Conservation (phyloP, 2,888 invertebrate genomes). For the Eurytoma californica region DNA sequence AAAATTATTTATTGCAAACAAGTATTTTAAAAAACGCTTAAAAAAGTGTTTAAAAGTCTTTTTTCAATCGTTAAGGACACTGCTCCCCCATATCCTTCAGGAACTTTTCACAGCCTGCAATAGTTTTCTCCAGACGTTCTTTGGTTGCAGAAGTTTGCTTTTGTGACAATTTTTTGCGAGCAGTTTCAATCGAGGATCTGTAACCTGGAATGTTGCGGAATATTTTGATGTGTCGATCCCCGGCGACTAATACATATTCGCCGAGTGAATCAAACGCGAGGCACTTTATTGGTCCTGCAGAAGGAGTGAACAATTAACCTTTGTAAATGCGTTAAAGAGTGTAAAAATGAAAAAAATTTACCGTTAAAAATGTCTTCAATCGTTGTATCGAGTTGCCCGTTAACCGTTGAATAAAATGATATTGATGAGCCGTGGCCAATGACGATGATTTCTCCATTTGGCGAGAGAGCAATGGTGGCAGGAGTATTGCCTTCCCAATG, state of each 20-base stretch:
- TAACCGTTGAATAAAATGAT: conserved; percentile 82
- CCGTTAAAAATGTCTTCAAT: conserved; percentile 82
- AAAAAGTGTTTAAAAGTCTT: conserved; percentile 46
- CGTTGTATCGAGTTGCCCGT: conserved; percentile 80
- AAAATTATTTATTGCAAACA: conserved; percentile 52
- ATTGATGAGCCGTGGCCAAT: conserved; percentile 81
- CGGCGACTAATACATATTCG: conserved; percentile 83
- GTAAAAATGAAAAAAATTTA: conserved; percentile 63
- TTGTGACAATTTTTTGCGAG: conserved; percentile 77
- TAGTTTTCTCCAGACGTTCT: conserved; percentile 84
- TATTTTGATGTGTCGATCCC: conserved; percentile 86
- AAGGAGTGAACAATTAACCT: conserved; percentile 3
- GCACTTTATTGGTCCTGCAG: conserved; percentile 82
- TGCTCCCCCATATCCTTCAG: conserved; percentile 69
- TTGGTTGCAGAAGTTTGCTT: conserved; percentile 84
- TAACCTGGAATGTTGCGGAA: conserved; percentile 88
- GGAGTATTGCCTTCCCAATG: conserved; percentile 76
- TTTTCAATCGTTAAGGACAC: conserved; percentile 59
- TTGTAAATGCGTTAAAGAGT: neutral
- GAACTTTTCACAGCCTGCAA: conserved; percentile 79
- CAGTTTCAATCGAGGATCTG: conserved; percentile 75
- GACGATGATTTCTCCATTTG: conserved; percentile 86
- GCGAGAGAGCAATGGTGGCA: conserved; percentile 84
- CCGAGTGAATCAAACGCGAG: conserved; percentile 86
- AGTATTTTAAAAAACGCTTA: conserved; percentile 44